Conservation (phyloP, 2,888 invertebrate genomes). For the Ephialtes manifestator region DNA sequence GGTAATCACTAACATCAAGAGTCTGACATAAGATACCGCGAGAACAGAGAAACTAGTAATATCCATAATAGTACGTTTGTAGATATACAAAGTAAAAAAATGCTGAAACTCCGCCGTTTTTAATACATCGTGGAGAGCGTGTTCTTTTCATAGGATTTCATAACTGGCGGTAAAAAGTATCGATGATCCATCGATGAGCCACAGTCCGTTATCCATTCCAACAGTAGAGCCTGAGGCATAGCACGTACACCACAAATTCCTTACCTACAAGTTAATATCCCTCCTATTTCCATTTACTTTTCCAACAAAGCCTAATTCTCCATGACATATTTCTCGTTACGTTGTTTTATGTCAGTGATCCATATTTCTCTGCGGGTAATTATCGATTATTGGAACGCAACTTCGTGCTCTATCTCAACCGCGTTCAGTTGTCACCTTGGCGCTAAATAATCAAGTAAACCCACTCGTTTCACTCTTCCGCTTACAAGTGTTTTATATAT, state of each 20-base stretch:
- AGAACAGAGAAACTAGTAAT: not conserved
- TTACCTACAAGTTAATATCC: not conserved
- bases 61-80: constrained; percentile 24
- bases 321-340: not conserved
- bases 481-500: not conserved
- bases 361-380: not conserved
- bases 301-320: not conserved
- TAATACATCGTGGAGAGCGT: constrained; percentile 19
- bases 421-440: not conserved
- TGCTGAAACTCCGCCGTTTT: constrained; percentile 35
- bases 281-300: not conserved
- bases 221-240: not conserved
- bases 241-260: not conserved
- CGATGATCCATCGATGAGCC: constrained; percentile 65
- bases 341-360: not conserved
- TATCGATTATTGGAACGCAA: constrained; percentile 2
- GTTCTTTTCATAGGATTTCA: constrained; percentile 66
- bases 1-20: constrained; percentile 1
- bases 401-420: not conserved
- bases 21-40: not conserved
- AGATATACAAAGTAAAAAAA: constrained; percentile 5
- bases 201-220: not conserved
- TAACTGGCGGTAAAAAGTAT: constrained; percentile 71
- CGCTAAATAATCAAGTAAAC: constrained; percentile 2
- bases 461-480: not conserved